Evolutionary conservation across 2,113 vertebrate genomes (phyloP).

Genomic region (Halcyon malimbica): DNA sequence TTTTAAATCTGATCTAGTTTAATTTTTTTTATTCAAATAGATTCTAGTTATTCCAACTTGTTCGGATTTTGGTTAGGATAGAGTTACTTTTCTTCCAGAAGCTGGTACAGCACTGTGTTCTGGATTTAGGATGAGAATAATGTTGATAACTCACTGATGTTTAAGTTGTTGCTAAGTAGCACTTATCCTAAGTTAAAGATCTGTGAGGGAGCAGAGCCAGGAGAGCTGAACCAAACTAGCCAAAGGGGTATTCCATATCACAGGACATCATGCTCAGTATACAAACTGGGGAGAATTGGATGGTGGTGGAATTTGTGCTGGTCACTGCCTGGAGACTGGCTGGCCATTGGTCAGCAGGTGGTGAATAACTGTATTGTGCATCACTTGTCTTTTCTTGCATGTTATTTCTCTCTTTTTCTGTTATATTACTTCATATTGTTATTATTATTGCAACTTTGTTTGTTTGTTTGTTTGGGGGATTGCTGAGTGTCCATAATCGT

Average conservation of each 20-base stretch:
- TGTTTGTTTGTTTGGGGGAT: not conserved
- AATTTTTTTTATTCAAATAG: not conserved
- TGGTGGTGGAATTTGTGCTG: too few relatives aligned
- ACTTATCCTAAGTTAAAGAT: not conserved
- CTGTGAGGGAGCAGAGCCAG: too few relatives aligned
- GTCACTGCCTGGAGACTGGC: not conserved
- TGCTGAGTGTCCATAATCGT: slow-evolving; percentile 5
- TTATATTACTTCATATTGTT: not conserved
- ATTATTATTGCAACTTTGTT: not conserved
- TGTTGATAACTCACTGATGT: not conserved
- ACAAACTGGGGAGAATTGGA: not conserved
- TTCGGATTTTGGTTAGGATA: not conserved
- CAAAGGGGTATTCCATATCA: not conserved
- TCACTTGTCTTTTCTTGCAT: not conserved
- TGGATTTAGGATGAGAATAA: not conserved
- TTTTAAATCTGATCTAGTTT: not conserved
- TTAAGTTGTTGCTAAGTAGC: not conserved
- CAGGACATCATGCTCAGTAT: not conserved
- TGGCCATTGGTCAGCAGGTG: not conserved
- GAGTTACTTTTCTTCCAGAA: not conserved
- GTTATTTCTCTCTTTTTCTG: not conserved
- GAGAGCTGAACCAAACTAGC: not conserved
- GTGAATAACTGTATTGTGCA: not conserved
- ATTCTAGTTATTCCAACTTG: not conserved
- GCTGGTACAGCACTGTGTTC: not conserved